A percentile compares a stretch with the other conserved stretches of the same genome.
Evolutionary conservation across 2,797 vertebrate species (phyloP).

Genomic region (Fundulus diaphanus): DNA sequence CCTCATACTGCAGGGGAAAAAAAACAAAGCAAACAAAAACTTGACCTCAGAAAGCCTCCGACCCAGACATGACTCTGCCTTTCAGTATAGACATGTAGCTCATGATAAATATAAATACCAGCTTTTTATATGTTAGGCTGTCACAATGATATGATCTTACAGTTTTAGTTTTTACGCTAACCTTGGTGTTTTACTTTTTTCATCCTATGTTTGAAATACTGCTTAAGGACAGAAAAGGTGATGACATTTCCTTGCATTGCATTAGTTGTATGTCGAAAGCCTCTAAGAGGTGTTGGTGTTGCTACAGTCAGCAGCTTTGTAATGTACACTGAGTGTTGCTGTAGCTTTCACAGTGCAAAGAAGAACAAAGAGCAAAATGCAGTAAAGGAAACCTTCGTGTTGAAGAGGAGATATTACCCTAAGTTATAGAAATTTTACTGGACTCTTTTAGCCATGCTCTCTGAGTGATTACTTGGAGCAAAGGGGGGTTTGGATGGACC

Average conservation of each 20-base stretch:
- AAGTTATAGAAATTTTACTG: constrained; percentile 3
- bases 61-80: not conserved
- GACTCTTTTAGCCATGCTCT: not conserved
- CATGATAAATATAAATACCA: too few relatives aligned
- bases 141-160: not conserved
- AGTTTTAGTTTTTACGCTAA: not conserved
- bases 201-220: constrained; percentile 12
- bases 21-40: not conserved
- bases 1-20: not conserved
- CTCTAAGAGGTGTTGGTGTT: not conserved
- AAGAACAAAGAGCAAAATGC: not conserved
- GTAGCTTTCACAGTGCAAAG: constrained; percentile 12
- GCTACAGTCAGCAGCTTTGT: constrained; percentile 37
- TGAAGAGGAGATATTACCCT: not conserved
- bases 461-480: not conserved
- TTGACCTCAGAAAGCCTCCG: not conserved
- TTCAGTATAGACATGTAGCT: not conserved
- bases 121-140: too few relatives aligned
- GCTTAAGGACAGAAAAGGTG: constrained; percentile 34
- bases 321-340: constrained; percentile 17
- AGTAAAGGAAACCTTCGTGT: not conserved
- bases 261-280: constrained; percentile 50
- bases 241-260: constrained; percentile 49
- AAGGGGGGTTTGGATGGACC: not conserved
- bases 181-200: not conserved